phyloP scores from a whole-genome alignment of 2,888 invertebrate genomes.

The Tetanocera ferruginea region DNA sequence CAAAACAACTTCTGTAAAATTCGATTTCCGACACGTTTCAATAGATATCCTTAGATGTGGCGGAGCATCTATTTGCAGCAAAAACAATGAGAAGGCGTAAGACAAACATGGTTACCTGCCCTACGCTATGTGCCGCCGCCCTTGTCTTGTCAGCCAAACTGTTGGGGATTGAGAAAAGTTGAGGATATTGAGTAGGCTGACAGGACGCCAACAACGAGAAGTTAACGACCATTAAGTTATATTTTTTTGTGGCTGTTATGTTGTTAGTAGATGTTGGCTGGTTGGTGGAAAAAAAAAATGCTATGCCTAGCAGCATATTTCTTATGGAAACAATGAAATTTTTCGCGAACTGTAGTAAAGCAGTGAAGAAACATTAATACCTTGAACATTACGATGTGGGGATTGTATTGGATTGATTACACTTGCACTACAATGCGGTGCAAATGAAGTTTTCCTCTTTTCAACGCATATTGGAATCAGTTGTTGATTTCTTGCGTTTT shows the following conservation, averaged over 20 bases:
- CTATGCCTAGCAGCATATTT: background rate
- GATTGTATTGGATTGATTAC: background rate
- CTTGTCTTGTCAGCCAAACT: background rate
- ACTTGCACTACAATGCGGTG: background rate
- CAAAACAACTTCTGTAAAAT: background rate
- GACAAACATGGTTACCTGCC: background rate
- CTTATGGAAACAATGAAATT: background rate
- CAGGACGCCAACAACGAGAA: background rate
- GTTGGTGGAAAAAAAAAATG: background rate
- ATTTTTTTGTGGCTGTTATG: background rate
- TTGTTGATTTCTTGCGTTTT: background rate
- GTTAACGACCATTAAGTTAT: constrained; percentile 16
- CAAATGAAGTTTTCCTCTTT: background rate
- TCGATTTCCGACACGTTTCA: constrained; percentile 31
- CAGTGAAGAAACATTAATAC: background rate
- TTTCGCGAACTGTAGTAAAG: background rate
- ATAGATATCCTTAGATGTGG: constrained; percentile 14
- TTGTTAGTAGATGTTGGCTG: background rate
- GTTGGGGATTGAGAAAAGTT: background rate
- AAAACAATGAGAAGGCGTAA: constrained; percentile 1
- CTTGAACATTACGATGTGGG: background rate
- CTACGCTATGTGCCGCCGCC: background rate
- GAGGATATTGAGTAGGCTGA: background rate
- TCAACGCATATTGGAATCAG: background rate
- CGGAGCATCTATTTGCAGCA: background rate